A percentile compares a stretch with the other conserved stretches of the same genome.
phyloP scores from a whole-genome alignment of 2,888 invertebrate genomes.

The Psylliodes chrysocephalus region DNA sequence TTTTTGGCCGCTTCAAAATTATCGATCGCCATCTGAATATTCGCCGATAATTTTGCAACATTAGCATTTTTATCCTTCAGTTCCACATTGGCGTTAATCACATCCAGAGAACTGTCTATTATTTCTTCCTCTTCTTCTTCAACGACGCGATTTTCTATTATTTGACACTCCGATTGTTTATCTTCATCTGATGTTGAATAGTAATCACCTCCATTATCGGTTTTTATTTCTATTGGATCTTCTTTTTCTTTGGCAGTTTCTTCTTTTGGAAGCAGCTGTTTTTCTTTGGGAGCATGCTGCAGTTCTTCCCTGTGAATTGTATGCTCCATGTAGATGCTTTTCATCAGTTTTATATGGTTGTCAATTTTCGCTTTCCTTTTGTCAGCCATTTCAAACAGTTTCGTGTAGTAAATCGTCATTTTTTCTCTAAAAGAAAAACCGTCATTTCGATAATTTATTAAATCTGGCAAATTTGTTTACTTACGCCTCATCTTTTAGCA shows the following conservation, averaged over 20 bases:
- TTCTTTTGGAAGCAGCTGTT: not conserved
- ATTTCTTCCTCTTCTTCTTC: conserved; percentile 52
- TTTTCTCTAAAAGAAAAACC: conserved; percentile 69
- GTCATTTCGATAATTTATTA: too few species aligned
- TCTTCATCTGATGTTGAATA: conserved; percentile 50
- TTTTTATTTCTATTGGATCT: conserved; percentile 5
- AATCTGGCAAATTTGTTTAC: conserved; percentile 24
- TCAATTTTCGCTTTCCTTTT: conserved; percentile 63
- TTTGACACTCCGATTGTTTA: conserved; percentile 55
- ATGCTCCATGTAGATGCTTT: conserved; percentile 43
- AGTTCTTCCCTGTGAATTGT: not conserved
- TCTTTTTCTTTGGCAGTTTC: conserved; percentile 12
- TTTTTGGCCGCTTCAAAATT: conserved; percentile 64
- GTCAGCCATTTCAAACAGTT: conserved; percentile 70
- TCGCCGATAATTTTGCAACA: conserved; percentile 30
- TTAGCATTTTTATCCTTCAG: conserved; percentile 59
- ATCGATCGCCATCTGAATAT: conserved; percentile 53
- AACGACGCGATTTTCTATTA: conserved; percentile 49
- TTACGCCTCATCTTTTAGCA: conserved; percentile 62
- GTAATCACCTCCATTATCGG: conserved; percentile 31
- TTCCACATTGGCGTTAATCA: conserved; percentile 66
- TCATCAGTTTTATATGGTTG: conserved; percentile 52
- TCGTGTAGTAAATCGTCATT: conserved; percentile 73
- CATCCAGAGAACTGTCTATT: conserved; percentile 54
- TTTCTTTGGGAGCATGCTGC: not conserved